Conservation (phyloP, 2,797 vertebrate species). For the Molossus molossus region DNA sequence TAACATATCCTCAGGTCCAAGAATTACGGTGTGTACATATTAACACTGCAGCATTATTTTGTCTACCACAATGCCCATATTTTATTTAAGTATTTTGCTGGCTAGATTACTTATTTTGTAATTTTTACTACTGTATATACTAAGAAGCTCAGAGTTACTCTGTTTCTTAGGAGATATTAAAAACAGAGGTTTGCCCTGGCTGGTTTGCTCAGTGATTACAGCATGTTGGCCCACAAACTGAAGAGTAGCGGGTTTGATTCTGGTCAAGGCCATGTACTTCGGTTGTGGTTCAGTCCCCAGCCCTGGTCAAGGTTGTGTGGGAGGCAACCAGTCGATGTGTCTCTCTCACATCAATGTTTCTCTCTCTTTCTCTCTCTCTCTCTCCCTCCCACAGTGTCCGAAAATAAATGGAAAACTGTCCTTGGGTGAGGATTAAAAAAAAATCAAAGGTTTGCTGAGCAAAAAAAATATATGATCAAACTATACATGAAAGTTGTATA, state of each 20-base stretch:
- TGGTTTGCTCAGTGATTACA: too few relatives aligned
- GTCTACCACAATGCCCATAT: not conserved
- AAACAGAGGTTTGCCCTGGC: not conserved
- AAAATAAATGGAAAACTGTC: too few relatives aligned
- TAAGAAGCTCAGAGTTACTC: not conserved
- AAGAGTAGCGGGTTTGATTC: too few relatives aligned
- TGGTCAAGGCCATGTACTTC: too few relatives aligned
- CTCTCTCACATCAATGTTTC: too few relatives aligned
- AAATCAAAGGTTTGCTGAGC: not conserved
- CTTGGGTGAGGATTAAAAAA: not conserved
- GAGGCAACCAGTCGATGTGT: too few relatives aligned
- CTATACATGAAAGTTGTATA: not conserved
- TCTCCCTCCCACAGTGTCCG: too few relatives aligned
- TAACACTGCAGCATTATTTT: not conserved
- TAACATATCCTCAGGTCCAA: not conserved
- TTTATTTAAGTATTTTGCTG: not conserved
- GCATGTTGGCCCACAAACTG: too few relatives aligned
- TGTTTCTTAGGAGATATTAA: conserved; percentile 23
- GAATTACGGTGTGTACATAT: not conserved
- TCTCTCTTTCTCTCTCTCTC: too few relatives aligned
- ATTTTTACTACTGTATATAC: not conserved
- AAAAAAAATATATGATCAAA: not conserved
- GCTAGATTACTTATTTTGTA: not conserved
- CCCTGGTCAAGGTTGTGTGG: too few relatives aligned
- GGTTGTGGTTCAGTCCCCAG: too few relatives aligned